These are phyloP conservation scores for Doryteuthis pealeii DNA, from an alignment of 1,140 invertebrate species.

Conservation along the genomic window DNA sequence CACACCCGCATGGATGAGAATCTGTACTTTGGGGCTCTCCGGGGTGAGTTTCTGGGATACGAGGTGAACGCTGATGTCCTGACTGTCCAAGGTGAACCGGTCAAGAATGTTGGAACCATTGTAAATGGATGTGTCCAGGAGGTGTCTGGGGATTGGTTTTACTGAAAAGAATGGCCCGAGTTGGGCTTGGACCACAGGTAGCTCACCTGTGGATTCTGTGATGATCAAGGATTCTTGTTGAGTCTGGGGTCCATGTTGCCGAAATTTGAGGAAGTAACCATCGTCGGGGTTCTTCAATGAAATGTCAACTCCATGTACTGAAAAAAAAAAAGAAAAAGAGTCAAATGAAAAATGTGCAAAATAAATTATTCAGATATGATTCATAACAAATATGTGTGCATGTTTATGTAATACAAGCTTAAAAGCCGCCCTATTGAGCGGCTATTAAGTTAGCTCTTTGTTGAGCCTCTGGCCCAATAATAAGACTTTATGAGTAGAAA, in stretches of 20 bases:
- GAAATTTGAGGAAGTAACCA: constrained; percentile 47
- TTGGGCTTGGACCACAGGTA: constrained; percentile 36
- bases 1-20: constrained; percentile 40
- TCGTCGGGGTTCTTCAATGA: constrained; percentile 38
- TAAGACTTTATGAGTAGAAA: too few species aligned
- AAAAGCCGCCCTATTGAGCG: too few species aligned
- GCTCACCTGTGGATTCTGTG: constrained; percentile 36
- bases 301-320: constrained; percentile 38
- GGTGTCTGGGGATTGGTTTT: constrained; percentile 30
- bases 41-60: constrained; percentile 30
- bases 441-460: too few species aligned
- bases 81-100: constrained; percentile 33
- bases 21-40: constrained; percentile 36
- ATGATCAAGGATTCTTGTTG: constrained; percentile 42
- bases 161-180: constrained; percentile 42
- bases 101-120: constrained; percentile 21
- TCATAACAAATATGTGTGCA: too few species aligned
- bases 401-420: too few species aligned
- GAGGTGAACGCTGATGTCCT: constrained; percentile 42
- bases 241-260: constrained; percentile 31
- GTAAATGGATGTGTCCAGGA: constrained; percentile 19
- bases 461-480: too few species aligned
- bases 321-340: constrained; percentile 15
- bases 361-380: too few species aligned
- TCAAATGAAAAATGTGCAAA: too few species aligned